These are phyloP conservation scores for Ctenoplectra terminalis DNA, from an alignment of 1,140 invertebrate genomes.

Conservation along the genomic window DNA sequence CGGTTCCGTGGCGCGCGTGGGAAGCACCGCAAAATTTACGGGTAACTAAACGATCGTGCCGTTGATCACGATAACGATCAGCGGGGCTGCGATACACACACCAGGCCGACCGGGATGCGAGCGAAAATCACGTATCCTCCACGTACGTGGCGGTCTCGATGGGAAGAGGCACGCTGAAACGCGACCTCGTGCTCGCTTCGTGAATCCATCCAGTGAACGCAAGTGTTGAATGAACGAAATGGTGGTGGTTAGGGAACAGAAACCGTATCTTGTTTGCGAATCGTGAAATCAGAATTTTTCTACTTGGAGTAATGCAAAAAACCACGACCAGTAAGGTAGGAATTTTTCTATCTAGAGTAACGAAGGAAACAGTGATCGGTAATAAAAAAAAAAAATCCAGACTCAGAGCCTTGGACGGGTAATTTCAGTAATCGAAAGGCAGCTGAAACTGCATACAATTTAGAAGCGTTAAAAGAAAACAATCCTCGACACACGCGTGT, in stretches of 20 bases:
- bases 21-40: constrained; percentile 51
- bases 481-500: neutral
- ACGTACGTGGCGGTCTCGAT: neutral
- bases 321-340: too few species aligned
- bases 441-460: neutral
- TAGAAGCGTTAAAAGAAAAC: neutral
- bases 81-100: neutral
- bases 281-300: neutral
- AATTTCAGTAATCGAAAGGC: neutral
- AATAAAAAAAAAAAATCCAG: neutral
- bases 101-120: neutral
- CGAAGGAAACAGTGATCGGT: too few species aligned
- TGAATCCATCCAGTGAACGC: neutral
- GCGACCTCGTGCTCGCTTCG: neutral
- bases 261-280: neutral
- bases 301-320: too few species aligned
- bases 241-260: neutral
- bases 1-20: constrained; percentile 37
- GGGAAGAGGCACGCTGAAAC: neutral
- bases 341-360: too few species aligned
- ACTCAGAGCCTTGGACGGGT: accelerated
- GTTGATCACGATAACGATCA: constrained; percentile 48
- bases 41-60: constrained; percentile 48
- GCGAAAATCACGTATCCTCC: constrained; percentile 30
- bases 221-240: neutral